Evolutionary conservation across 2,113 vertebrate genomes (phyloP).

Genomic region (Deroptyus accipitrinus): DNA sequence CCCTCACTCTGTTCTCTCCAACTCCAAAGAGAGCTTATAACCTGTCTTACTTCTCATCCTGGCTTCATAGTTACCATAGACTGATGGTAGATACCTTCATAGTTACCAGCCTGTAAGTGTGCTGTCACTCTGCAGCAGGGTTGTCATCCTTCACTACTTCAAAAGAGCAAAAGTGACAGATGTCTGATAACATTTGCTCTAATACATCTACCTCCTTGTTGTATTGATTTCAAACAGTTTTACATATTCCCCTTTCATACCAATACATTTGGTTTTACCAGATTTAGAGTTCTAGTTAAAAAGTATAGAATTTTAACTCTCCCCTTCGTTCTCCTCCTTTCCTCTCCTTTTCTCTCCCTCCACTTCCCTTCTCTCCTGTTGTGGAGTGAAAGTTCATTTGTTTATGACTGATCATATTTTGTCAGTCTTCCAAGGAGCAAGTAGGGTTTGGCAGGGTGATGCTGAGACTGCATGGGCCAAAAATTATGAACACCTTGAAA

Average conservation of each 20-base stretch:
- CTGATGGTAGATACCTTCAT: not conserved
- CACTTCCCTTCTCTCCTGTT: not conserved
- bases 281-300: not conserved
- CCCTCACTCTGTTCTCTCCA: not conserved
- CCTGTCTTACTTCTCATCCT: not conserved
- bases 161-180: not conserved
- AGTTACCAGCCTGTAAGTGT: not conserved
- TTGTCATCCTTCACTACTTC: not conserved
- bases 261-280: not conserved
- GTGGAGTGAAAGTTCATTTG: not conserved
- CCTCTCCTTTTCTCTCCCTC: not conserved
- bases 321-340: not conserved
- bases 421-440: conserved; percentile 60
- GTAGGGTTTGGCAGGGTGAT: conserved; percentile 44
- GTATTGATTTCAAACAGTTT: not conserved
- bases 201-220: not conserved
- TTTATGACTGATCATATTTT: conserved; percentile 51
- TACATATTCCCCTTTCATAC: not conserved
- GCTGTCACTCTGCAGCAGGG: not conserved
- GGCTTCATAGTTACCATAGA: not conserved
- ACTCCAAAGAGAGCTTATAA: not conserved
- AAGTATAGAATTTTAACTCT: not conserved
- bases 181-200: not conserved
- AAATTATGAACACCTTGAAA: conserved; percentile 54
- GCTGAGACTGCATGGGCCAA: conserved; percentile 23